Evolutionary conservation across 2,888 invertebrate species (phyloP), one percentile per base, ranked within the genome.

Genomic region (Beris morrisii): DNA sequence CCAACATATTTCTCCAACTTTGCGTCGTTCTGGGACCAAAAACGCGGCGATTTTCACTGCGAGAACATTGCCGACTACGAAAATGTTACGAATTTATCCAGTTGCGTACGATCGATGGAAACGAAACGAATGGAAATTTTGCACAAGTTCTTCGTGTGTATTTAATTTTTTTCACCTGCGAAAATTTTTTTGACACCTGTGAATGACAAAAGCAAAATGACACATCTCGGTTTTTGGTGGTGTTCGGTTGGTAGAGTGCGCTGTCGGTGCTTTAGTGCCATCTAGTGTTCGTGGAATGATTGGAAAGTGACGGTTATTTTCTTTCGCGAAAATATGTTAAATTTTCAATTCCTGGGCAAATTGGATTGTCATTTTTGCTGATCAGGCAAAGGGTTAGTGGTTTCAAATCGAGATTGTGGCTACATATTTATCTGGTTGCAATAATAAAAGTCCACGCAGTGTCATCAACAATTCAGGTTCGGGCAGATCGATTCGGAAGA

Each of bases 131-230:
- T 32, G 0, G 50, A 1, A 38, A 15, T 13, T 28, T 9, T 22
- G 32, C 46, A 32, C 15, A 44, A n/a, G 15, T 22, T 6, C n/a
- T 15, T 61, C 9, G 59, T 11, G 46, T 5, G 52, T 32, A 50
- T 15, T 38, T 9, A 9, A 38, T 7, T 38, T 38, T 38, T 52
- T 61, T 61, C 61, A 61, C 61, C 52, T 22, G 61, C 38, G 30
- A 61, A 59, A 58, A 58, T 30, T 32, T 44, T 32, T 28, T 46
- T 61, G 61, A 61, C 61, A 61, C 61, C 61, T 61, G 61, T 45
- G 28, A 52, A 38, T 61, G 61, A 45, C 57, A 57, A 57, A 57
- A 57, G 44, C n/a, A 13, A 13, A 43, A 11, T 57, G 57, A 57
- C 57, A 57, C 56, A 56, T 56, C 32, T 11, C 9, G 13, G 13